Evolutionary conservation across 2,797 vertebrate species (phyloP), one percentile per base, ranked within the genome.

Genomic region (Oreonectes daqikongensis): DNA sequence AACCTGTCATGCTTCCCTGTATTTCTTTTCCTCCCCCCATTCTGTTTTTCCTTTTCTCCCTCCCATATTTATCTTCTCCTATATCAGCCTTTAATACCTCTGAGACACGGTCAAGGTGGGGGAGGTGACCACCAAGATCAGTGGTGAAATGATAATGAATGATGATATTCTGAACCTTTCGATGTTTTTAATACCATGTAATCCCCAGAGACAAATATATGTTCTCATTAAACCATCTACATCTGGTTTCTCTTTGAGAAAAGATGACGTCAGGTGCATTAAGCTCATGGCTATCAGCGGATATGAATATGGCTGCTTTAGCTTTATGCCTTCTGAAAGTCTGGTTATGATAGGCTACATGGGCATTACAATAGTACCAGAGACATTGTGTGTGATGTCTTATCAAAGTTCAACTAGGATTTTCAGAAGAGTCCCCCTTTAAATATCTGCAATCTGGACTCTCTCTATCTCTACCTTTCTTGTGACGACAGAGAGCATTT

Each of bases 361-460:
- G 42, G 53, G 28, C 46, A 70, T 60, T 14, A 35, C 53, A 48
- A 50, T 60, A 30, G 63, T 38, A 74, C 46, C 24, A 24, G 46
- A 65, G 44, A 60, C 52, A 67, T 67, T 72, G 7, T 60, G 46
- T 42, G 30, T 42, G 75, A 64, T 14, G 55, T 74, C 42, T 64
- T 72, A 38, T 70, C 70, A 81, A 79, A 71, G 76, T 63, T 48
- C 67, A 55, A 66, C 64, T 69, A 71, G 26, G 69, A 40, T 65
- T 72, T 53, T 55, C 38, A 57, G 55, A 78, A 44, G 38, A 77
- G 20, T n/a, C 69, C 52, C 60, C 70, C 48, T 74, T 76, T 78
- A 70, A 72, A 80, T 78, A 81, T 78, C 81, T 60, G 55, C 73
- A 81, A 77, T 44, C 42, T 64, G 61, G 75, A 75, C 72, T 66